Evolutionary conservation across 1,140 invertebrate species (phyloP).

Genomic region (Ceratina australensis): DNA sequence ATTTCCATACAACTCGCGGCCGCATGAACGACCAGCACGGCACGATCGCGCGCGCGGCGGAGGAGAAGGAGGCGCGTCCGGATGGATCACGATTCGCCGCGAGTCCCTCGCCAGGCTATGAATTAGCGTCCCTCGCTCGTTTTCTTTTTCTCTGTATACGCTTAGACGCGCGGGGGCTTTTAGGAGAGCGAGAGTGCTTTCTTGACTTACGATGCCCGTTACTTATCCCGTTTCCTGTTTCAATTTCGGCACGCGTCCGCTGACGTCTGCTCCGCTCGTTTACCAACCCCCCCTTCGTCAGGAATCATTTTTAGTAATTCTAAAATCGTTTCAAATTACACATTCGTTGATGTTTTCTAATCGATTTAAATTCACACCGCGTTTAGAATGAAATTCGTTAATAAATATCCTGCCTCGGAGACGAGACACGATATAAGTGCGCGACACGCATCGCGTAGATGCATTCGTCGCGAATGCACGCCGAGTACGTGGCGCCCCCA

Average conservation of each 20-base stretch:
- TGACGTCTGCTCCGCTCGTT: not conserved
- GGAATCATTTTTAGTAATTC: no score
- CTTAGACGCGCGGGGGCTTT: slow-evolving; percentile 43
- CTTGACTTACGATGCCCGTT: slow-evolving; percentile 64
- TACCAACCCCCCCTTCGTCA: no score
- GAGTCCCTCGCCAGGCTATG: slow-evolving; percentile 41
- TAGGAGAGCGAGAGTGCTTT: slow-evolving; percentile 58
- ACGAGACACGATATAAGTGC: not conserved
- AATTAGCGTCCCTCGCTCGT: slow-evolving; percentile 47
- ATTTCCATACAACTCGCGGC: slow-evolving; percentile 41
- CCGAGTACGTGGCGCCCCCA: slow-evolving; percentile 62
- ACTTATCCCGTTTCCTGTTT: slow-evolving; percentile 62
- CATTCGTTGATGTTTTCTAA: no score
- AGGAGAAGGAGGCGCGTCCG: slow-evolving; percentile 25
- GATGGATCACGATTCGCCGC: slow-evolving; percentile 36
- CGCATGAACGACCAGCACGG: not conserved
- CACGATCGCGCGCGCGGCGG: not conserved
- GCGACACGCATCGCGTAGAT: slow-evolving; percentile 1
- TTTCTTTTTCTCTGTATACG: slow-evolving; percentile 41
- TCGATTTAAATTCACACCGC: no score
- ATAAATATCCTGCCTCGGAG: not conserved
- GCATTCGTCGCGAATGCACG: slow-evolving; percentile 8
- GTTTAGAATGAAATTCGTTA: no score
- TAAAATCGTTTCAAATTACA: no score
- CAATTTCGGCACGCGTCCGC: slow-evolving; percentile 41